phyloP scores from a whole-genome alignment of 2,888 invertebrate species.

The Siphonodentalium dalli region DNA sequence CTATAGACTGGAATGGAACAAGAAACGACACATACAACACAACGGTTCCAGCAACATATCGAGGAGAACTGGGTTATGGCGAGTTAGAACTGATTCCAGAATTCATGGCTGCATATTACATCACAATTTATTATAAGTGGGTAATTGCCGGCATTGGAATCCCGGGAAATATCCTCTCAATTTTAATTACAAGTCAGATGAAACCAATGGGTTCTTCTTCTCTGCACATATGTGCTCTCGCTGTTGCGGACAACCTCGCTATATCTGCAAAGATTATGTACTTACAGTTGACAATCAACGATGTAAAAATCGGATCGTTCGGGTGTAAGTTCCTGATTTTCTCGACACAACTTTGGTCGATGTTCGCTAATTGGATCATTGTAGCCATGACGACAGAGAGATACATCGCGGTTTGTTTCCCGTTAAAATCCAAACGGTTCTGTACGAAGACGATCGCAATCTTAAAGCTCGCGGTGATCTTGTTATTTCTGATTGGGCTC shows the following conservation, averaged over 20 bases:
- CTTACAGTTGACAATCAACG: constrained; percentile 36
- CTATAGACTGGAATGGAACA: too few relatives aligned
- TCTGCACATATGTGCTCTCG: constrained; percentile 42
- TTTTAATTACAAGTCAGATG: constrained; percentile 43
- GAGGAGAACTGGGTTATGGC: too few relatives aligned
- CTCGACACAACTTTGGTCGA: constrained; percentile 39
- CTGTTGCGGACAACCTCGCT: constrained; percentile 44
- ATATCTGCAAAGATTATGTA: constrained; percentile 41
- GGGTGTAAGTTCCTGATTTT: constrained; percentile 44
- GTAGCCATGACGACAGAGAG: constrained; percentile 54
- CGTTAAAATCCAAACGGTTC: constrained; percentile 41
- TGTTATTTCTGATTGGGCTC: constrained; percentile 32
- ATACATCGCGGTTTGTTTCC: constrained; percentile 54
- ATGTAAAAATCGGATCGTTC: constrained; percentile 33
- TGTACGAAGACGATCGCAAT: constrained; percentile 37
- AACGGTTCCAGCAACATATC: too few relatives aligned
- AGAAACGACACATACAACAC: too few relatives aligned
- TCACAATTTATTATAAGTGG: constrained; percentile 46
- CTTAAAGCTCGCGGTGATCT: constrained; percentile 24
- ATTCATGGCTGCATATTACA: constrained; percentile 32
- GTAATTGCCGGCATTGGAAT: constrained; percentile 42
- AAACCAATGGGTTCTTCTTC: constrained; percentile 44
- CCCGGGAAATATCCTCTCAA: constrained; percentile 44
- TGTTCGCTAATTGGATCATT: constrained; percentile 53
- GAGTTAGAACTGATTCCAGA: too few relatives aligned